Base-by-base conservation (phyloP, 1,140 invertebrate genomes). In the Caenorhabditis briggsae region DNA sequence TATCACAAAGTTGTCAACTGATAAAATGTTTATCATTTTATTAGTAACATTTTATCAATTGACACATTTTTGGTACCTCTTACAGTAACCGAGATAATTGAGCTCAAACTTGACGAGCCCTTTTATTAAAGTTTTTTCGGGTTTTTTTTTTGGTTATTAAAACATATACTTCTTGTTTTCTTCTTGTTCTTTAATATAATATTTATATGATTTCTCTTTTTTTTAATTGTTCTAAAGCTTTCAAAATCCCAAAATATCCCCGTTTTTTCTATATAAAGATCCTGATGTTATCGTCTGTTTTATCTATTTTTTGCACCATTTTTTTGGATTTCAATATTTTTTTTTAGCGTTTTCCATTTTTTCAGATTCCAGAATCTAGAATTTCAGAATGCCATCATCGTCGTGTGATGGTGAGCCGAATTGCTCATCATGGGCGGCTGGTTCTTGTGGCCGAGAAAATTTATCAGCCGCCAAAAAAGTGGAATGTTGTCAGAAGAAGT, bases 401-500 rank as follows among this genome's bases (percentile, higher is more conserved):
- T n/a, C 70, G 23, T 78, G 70, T 23, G 70, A 78, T 33, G 33
- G 33, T 33, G 33, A 33, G 33, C 33, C 33, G 33, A 33, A 33
- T 33, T 33, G 33, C 33, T 33, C 33, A 33, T 33, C 33, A 33
- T 3, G 33, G 33, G 50, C 50, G 16, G 16, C 9, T 53, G 1
- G 1, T 53, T 53, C 1, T 53, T 0, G 16, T 12, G 16, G n/a
- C 2, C 3, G 16, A 16, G 8, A 64, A 64, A 18, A 18, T 14
- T 78, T 78, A 50, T 50, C 70, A 46, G 64, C 70, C 1, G 43
- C 33, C 3, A 43, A 25, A 78, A 50, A 20, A 43, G 70, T 50
- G 18, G 65, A 50, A 58, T 87, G 64, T 20, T 70, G 86, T n/a
- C 64, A 82, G 23, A 78, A 70, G 74, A 33, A 86, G 9, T 53